phyloP scores from a whole-genome alignment of 2,113 vertebrate genomes.

The Gopherus flavomarginatus region DNA sequence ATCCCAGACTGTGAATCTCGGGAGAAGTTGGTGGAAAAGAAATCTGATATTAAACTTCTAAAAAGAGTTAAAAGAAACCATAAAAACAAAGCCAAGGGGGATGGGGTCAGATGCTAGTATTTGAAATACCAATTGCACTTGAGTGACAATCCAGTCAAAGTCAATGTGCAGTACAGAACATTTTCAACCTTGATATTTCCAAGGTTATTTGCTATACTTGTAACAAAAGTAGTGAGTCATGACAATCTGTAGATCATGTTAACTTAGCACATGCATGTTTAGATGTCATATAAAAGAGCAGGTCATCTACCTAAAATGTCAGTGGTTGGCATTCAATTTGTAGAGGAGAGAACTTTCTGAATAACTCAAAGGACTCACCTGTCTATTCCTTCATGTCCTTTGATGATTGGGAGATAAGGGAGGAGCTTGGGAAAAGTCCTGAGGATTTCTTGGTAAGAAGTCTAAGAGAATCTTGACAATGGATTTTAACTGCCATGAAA shows the following conservation, averaged over 20 bases:
- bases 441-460: background rate
- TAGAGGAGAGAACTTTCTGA: background rate
- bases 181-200: background rate
- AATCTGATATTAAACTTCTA: background rate
- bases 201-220: background rate
- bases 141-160: background rate
- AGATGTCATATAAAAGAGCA: background rate
- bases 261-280: background rate
- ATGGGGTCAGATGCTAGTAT: background rate
- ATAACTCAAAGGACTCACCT: background rate
- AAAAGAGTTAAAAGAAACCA: background rate
- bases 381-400: background rate
- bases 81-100: background rate
- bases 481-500: background rate
- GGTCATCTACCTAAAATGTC: background rate
- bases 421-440: background rate
- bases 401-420: background rate
- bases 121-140: background rate
- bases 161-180: background rate
- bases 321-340: background rate
- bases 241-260: background rate
- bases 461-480: background rate
- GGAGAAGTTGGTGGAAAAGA: background rate
- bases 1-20: background rate
- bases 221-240: background rate